Percentiles rank a stretch among this genome's conserved stretches.
These are phyloP conservation scores for Falco rusticolus DNA, from an alignment of 2,797 vertebrate species.

Conservation along the genomic window DNA sequence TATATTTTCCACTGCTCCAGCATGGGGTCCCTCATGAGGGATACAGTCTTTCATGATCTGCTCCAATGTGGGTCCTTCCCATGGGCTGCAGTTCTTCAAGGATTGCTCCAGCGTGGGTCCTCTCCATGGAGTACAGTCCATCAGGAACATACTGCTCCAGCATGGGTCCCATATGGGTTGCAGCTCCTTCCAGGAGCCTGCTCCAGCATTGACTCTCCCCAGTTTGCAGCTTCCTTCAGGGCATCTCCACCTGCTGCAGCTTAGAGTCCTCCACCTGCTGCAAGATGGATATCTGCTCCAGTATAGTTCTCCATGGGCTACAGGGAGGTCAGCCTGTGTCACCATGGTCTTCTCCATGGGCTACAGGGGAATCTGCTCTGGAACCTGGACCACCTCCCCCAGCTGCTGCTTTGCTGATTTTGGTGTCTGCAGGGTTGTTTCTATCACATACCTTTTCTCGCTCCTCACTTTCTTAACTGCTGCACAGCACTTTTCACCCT, in stretches of 20 bases:
- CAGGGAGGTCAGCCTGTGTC: background rate
- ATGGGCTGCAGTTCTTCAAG: background rate
- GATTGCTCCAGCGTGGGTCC: background rate
- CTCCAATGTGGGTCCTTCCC: background rate
- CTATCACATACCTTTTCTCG: background rate
- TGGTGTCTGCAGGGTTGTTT: background rate
- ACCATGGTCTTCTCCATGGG: background rate
- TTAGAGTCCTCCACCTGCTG: accelerated
- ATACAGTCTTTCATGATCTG: background rate
- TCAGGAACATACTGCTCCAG: too few relatives aligned
- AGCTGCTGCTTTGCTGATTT: background rate
- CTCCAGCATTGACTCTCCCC: background rate
- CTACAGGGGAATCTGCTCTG: background rate
- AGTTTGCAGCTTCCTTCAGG: background rate
- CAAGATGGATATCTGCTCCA: background rate
- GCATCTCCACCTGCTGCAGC: background rate
- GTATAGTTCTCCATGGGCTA: too few relatives aligned
- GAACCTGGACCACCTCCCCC: background rate
- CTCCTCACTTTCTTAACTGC: background rate
- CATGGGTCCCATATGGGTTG: background rate
- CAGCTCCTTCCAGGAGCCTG: background rate
- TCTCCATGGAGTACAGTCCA: background rate
- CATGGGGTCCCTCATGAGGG: accelerated
- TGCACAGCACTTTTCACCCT: background rate
- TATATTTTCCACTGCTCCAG: background rate